Evolutionary conservation across 35 echinoderm and acorn worm species (phyloP), one percentile per base, ranked within the genome.

Genomic region (Amphiura filiformis): DNA sequence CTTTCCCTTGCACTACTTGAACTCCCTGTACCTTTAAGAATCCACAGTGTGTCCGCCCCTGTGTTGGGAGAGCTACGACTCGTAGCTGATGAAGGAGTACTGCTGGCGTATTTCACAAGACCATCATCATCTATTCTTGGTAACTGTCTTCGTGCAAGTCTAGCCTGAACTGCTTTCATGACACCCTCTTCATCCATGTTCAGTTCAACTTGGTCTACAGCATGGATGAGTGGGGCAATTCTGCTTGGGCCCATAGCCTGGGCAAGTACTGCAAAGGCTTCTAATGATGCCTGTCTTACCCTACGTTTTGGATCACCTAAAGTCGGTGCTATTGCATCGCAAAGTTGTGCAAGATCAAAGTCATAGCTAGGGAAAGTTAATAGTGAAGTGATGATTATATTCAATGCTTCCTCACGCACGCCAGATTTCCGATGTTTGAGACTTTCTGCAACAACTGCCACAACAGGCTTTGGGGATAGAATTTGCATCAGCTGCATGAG

Each of bases 321-420:
- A 31, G 87, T 92, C 38, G 87, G 96, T 56, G 96, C 93, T 38
- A 99, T 75, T 35, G 44, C 85, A 35, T 88, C 35, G 78, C 93
- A 99, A 30, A 99, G 47, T 77, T 88, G 52, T 57, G 86, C 80
- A 40, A 99, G 85, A 83, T 99, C 96, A 94, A 99, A 99, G 79
- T 99, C 96, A 87, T 99, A 92, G 39, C 96, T 99, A 31, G 96
- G 96, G 88, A 99, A 99, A n/a, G 93, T 99, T 47, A 99, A 70
- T 33, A 99, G 88, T 36, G 93, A 82, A 31, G 93, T 93, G 31
- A 99, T 99, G 18, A 94, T 89, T 3, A 99, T 92, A 76, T 95
- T 94, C 31, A 99, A 81, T 34, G 93, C 96, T 83, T 94, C 96
- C 47, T 94, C 96, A 20, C 93, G 82, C 32, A 99, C 89, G 22